Percentiles rank a stretch among this genome's conserved stretches.
phyloP scores from a whole-genome alignment of 2,797 vertebrate species.

The Chaetodon trifasciatus region DNA sequence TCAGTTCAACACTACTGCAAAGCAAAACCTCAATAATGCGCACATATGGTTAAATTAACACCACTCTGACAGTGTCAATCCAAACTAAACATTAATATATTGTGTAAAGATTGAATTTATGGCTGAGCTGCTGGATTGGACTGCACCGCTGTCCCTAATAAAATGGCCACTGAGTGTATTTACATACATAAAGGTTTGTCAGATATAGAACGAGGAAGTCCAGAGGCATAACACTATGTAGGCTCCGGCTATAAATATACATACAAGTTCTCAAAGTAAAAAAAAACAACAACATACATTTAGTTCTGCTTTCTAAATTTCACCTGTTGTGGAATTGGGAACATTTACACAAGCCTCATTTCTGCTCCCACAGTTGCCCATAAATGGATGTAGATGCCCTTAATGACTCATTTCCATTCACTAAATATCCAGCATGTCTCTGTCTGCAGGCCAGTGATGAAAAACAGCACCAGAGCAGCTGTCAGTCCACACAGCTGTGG shows the following conservation, averaged over 20 bases:
- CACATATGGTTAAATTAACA: background rate
- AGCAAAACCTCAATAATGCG: background rate
- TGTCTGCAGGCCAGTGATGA: background rate
- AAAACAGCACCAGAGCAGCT: background rate
- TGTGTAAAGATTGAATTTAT: background rate
- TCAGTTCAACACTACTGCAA: background rate
- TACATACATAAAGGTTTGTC: background rate
- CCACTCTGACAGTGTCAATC: background rate
- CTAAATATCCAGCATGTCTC: background rate
- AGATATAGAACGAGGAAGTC: background rate
- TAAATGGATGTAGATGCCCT: background rate
- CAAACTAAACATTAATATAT: background rate
- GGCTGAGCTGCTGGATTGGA: background rate
- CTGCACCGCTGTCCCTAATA: background rate
- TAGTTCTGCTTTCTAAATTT: background rate
- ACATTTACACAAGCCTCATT: background rate
- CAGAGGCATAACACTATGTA: background rate
- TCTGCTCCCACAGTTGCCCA: background rate
- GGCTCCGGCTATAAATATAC: background rate
- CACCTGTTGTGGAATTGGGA: background rate
- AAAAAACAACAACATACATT: too few relatives aligned
- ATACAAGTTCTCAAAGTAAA: background rate
- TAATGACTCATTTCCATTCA: conserved; percentile 6
- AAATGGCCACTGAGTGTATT: background rate
- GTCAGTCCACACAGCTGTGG: accelerated